phyloP scores from a whole-genome alignment of 2,888 invertebrate species.

The Latrodectus hesperus region DNA sequence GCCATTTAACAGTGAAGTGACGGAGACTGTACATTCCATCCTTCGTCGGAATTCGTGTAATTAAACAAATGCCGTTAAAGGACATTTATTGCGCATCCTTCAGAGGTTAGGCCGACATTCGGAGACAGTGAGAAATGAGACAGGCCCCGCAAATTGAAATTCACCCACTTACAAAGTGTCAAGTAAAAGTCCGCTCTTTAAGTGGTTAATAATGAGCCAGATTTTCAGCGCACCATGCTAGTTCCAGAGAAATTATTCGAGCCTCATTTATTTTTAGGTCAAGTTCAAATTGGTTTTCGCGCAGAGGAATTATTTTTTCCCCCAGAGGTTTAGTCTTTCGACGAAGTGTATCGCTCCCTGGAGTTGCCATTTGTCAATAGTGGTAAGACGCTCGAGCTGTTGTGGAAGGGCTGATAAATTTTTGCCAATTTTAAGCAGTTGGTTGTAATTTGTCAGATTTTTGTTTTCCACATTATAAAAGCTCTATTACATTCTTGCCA shows the following conservation, averaged over 20 bases:
- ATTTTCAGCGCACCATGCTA: conserved; percentile 22
- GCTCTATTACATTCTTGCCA: too few species aligned
- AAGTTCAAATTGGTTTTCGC: conserved; percentile 47
- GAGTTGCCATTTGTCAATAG: conserved; percentile 19
- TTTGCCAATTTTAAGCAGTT: background rate
- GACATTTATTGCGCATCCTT: conserved; percentile 62
- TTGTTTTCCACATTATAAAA: too few species aligned
- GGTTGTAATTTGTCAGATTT: too few species aligned
- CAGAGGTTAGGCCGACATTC: conserved; percentile 28
- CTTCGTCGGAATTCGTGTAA: conserved; percentile 55
- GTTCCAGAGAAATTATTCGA: conserved; percentile 41
- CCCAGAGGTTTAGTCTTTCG: conserved; percentile 13
- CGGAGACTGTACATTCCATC: conserved; percentile 58
- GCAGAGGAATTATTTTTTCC: conserved; percentile 21
- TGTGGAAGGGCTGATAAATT: conserved; percentile 15
- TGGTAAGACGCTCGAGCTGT: background rate
- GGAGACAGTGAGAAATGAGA: conserved; percentile 50
- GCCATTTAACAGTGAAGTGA: conserved; percentile 61
- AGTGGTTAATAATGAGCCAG: conserved; percentile 55
- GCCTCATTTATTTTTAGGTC: conserved; percentile 51
- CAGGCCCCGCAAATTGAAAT: conserved; percentile 48
- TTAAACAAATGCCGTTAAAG: conserved; percentile 66
- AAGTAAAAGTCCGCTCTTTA: conserved; percentile 52
- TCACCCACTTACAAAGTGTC: conserved; percentile 59
- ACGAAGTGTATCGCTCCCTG: background rate